phyloP scores from a whole-genome alignment of 2,113 vertebrate genomes.

The Neogale vison region DNA sequence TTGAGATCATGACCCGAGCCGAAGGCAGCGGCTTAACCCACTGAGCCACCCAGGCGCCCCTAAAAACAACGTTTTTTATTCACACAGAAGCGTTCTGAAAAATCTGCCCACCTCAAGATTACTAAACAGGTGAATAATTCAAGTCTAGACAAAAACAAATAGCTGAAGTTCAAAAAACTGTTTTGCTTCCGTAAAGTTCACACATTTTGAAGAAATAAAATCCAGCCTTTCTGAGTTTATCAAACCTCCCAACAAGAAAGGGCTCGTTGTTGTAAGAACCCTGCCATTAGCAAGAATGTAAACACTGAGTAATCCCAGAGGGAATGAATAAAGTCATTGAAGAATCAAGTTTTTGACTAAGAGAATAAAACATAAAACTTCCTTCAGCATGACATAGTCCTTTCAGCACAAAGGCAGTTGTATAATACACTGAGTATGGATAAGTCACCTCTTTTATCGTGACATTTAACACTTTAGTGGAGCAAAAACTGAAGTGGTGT shows the following conservation, averaged over 20 bases:
- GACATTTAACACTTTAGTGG: constrained; percentile 22
- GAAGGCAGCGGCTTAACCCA: too few species aligned
- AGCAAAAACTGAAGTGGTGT: not conserved
- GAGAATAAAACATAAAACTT: constrained; percentile 38
- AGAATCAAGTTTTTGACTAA: constrained; percentile 67
- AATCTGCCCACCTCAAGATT: not conserved
- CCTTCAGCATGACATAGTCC: not conserved
- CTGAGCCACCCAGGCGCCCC: too few species aligned
- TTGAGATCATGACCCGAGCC: too few species aligned
- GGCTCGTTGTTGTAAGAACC: constrained; percentile 69
- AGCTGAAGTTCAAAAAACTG: constrained; percentile 32
- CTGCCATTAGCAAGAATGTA: constrained; percentile 65
- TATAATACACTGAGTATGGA: not conserved
- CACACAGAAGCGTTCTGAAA: not conserved
- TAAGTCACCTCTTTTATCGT: not conserved
- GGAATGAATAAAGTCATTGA: constrained; percentile 71
- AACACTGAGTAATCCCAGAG: constrained; percentile 68
- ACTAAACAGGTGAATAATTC: constrained; percentile 8
- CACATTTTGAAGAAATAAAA: constrained; percentile 65
- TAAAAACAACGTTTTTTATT: constrained; percentile 15
- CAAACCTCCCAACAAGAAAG: constrained; percentile 79
- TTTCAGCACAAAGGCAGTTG: constrained; percentile 47
- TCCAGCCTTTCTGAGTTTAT: constrained; percentile 51
- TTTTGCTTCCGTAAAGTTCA: constrained; percentile 67
- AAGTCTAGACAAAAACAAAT: constrained; percentile 56